Base-by-base conservation (phyloP, 2,113 vertebrate genomes). In the Myanophis thanlyinensis region DNA sequence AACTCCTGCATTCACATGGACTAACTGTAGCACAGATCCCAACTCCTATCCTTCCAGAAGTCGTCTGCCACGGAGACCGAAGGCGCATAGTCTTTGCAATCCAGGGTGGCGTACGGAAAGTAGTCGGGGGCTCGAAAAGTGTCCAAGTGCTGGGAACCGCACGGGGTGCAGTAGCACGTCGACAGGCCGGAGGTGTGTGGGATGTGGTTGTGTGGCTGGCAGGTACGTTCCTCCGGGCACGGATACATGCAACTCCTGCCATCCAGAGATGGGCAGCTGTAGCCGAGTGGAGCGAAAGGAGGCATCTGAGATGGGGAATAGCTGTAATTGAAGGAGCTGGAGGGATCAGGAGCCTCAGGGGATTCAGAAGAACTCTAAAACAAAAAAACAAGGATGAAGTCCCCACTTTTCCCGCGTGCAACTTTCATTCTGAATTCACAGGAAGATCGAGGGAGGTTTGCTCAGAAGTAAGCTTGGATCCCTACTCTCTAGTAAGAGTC, bases 1-100 rank as follows among this genome's bases (percentile, higher is more conserved):
- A 23, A 44, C 49, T 47, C 59, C 49, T 85, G 23, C 11, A 0
- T n/a, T 47, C 47, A 56, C 44, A 13, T 92, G 96, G 97, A 10
- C 12, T 98, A 99, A 97, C 98, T 97, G 93, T 98, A 99, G 96
- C 98, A 99, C 90, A 98, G 96, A 52, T 99, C 98, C 3, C 98
- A 98, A 96, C 91, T 96, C 86, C 97, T 93, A 90, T 99, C 98
- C 94, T 97, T 98, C 91, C 95, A 98, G 73, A 97, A 98, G 91
- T 97, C 97, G 0, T 98, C 97, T 0, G 98, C 87, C 59, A 91
- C 0, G 4, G 94, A 85, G 20, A 93, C 86, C 0, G 98, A 92
- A 0, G 97, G 96, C 6, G 97, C 47, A 47, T 98, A 97, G 7
- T 96, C 97, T 87, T 90, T 1, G 94, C 95, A 99, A 97, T 99